These are phyloP conservation scores for Dione vanillae DNA, from an alignment of 2,888 invertebrate species.

Conservation along the genomic window DNA sequence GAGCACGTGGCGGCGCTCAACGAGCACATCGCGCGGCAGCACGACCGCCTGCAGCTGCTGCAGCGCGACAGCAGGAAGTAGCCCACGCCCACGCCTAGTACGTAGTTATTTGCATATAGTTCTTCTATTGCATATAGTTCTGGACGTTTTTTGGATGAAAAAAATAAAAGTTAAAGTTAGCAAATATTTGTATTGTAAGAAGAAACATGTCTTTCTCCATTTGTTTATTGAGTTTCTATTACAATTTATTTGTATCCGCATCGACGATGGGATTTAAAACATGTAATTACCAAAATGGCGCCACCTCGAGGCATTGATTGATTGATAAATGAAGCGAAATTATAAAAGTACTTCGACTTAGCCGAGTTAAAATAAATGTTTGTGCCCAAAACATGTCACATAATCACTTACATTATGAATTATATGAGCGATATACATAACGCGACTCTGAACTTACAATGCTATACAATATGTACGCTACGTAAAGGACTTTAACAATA, in stretches of 20 bases:
- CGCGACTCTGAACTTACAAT: background rate
- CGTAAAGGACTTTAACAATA: background rate
- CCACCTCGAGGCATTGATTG: background rate
- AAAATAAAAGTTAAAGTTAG: no score
- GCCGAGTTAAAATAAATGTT: background rate
- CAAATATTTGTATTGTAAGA: no score
- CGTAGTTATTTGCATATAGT: no score
- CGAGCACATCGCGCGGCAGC: slow-evolving; percentile 92
- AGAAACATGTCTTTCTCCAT: no score
- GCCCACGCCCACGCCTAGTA: no score
- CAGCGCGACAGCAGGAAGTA: slow-evolving; percentile 85
- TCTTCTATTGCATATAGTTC: no score
- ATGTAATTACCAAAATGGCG: no score
- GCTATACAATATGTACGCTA: background rate
- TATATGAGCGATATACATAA: background rate
- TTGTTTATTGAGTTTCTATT: no score
- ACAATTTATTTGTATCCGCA: background rate
- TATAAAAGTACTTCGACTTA: slow-evolving; percentile 6
- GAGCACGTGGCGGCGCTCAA: slow-evolving; percentile 87
- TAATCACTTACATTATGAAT: background rate
- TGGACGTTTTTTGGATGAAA: no score
- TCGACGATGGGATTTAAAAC: background rate
- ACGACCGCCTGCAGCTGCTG: slow-evolving; percentile 90
- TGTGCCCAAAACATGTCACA: slow-evolving; percentile 7
- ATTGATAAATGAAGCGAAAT: background rate